Percentiles rank a stretch among this genome's conserved stretches.
phyloP scores from a whole-genome alignment of 1,140 invertebrate genomes.

The Magallana angulata region DNA sequence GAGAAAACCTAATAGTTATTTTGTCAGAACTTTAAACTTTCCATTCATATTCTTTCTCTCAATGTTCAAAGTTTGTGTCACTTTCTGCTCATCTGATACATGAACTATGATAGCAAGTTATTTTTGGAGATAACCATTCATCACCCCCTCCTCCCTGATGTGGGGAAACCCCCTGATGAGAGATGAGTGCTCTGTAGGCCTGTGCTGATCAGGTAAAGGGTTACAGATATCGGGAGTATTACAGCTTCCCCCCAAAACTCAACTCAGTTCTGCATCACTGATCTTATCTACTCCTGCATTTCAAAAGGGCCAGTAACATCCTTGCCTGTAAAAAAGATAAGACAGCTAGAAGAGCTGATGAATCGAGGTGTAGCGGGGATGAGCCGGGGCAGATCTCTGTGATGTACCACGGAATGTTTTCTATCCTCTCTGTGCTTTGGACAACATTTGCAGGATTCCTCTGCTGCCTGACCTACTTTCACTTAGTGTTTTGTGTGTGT shows the following conservation, averaged over 20 bases:
- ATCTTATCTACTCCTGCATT: slow-evolving; percentile 26
- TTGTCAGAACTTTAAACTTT: too few species aligned
- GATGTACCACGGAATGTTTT: not conserved
- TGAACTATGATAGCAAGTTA: not conserved
- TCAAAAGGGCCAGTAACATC: slow-evolving; percentile 27
- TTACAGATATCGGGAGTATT: slow-evolving; percentile 1
- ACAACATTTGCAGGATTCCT: slow-evolving; percentile 29
- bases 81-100: too few species aligned
- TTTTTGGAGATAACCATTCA: slow-evolving; percentile 31
- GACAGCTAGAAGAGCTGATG: slow-evolving; percentile 9
- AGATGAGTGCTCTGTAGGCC: not conserved
- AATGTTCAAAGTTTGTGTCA: too few species aligned
- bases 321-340: slow-evolving; percentile 31
- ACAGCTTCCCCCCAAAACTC: slow-evolving; percentile 15
- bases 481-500: not conserved
- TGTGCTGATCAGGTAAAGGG: not conserved
- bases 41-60: too few species aligned
- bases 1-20: not conserved
- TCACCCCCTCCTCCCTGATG: not conserved
- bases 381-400: not conserved
- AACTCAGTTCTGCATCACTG: not conserved
- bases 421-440: not conserved
- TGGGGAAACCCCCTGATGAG: slow-evolving; percentile 10
- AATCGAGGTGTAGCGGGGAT: slow-evolving; percentile 10
- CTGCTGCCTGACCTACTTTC: not conserved